phyloP scores from a whole-genome alignment of 2,797 vertebrate genomes.

The Miichthys miiuy region DNA sequence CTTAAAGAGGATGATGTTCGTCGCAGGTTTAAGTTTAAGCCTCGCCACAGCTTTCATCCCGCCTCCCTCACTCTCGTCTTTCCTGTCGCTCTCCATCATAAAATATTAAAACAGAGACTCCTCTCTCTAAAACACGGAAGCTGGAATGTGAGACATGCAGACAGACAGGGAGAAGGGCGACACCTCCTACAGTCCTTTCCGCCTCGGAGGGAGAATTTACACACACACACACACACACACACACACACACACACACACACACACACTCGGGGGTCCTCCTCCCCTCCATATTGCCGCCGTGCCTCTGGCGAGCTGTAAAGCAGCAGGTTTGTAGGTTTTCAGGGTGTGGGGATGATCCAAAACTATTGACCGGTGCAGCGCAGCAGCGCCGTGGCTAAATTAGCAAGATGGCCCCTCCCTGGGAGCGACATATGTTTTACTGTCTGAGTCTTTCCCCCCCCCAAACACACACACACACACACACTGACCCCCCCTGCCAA shows the following conservation, averaged over 20 bases:
- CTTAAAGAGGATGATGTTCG: not conserved
- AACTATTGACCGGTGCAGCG: slow-evolving; percentile 62
- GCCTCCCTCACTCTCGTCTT: not conserved
- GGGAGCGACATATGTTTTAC: slow-evolving; percentile 88
- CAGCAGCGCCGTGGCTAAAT: slow-evolving; percentile 72
- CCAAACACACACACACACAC: slow-evolving; percentile 12
- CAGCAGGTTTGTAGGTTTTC: slow-evolving; percentile 71
- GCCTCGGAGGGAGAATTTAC: slow-evolving; percentile 66
- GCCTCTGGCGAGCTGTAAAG: slow-evolving; percentile 85
- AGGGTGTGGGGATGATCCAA: slow-evolving; percentile 46
- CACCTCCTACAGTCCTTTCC: slow-evolving; percentile 59
- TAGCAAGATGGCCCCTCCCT: slow-evolving; percentile 78
- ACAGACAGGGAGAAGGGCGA: slow-evolving; percentile 34
- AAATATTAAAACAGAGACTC: slow-evolving; percentile 15
- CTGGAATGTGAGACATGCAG: slow-evolving; percentile 52
- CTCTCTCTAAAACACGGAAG: not conserved
- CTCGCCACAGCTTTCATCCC: not conserved
- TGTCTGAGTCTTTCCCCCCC: slow-evolving; percentile 62
- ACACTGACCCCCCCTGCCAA: slow-evolving; percentile 50
- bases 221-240: slow-evolving; percentile 39
- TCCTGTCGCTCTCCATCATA: not conserved
- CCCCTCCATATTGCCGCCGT: slow-evolving; percentile 66
- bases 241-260: slow-evolving; percentile 41
- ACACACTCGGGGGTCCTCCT: slow-evolving; percentile 63
- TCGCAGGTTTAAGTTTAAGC: too few species aligned